Evolutionary conservation across 1,140 invertebrate genomes (phyloP), one percentile per base, ranked within the genome.

Genomic region (Pararge aegeria): DNA sequence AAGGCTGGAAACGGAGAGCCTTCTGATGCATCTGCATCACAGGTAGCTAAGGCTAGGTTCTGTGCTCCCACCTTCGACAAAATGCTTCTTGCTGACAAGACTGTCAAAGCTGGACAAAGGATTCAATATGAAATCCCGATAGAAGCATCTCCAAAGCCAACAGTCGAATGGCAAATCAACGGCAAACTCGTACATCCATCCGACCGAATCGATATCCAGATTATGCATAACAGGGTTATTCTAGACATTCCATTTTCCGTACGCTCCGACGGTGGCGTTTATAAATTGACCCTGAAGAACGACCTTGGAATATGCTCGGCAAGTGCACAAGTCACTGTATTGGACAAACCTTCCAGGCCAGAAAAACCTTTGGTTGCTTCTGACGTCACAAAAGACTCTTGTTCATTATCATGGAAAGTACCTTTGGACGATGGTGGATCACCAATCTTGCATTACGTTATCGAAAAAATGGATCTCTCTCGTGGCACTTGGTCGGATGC

Each of bases 381-480:
- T 29, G 95, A 96, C 69, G 93, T 99, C 10, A 97, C 96, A 0
- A 97, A 97, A 77, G 97, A 99, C 73, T 95, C 96, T 68, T 97
- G 96, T 62, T 94, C 95, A 38, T 83, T 99, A 20, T 90, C 94
- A 27, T 97, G 97, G 97, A 94, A 94, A 74, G 83, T 94, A 63
- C 96, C 98, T 20, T 90, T 94, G 42, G 96, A 98, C 76, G 96
- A 98, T 84, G 97, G 98, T 63, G 98, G 97, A 29, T 96, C 95
- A 53, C 97, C 97, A 10, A 98, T 98, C 75, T 89, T 97, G n/a
- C 97, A 98, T 82, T 99, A 99, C 76, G 92, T 99, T 24, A 93
- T 99, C 56, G 98, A 99, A 83, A 99, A 99, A 90, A 98, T 98
- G 96, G 98, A 99, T 76, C 92, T 97, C 0, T 95, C 96, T 1